A percentile compares a stretch with the other conserved stretches of the same genome.
Evolutionary conservation across 2,888 invertebrate species (phyloP).

Genomic region (Myathropa florea): DNA sequence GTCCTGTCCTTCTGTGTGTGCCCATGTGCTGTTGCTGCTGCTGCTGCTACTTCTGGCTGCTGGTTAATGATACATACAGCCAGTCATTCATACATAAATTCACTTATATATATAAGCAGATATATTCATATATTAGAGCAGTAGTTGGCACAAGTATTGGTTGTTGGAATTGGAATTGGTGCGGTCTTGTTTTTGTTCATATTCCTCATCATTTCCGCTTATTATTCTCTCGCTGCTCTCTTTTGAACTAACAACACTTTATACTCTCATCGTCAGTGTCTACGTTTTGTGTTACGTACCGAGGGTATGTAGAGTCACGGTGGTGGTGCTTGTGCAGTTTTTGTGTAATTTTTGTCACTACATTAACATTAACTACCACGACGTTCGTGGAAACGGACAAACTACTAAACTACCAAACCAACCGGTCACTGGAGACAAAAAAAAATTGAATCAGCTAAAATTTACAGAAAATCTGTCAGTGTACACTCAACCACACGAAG

Average conservation of each 20-base stretch:
- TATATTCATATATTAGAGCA: constrained; percentile 7
- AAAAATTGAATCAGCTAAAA: constrained; percentile 5
- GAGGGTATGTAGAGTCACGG: constrained; percentile 9
- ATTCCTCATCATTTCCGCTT: constrained; percentile 71
- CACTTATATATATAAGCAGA: constrained; percentile 13
- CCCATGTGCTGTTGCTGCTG: constrained; percentile 32
- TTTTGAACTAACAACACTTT: constrained; percentile 58
- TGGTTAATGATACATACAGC: constrained; percentile 54
- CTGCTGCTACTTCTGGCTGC: constrained; percentile 30
- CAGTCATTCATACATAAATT: constrained; percentile 17
- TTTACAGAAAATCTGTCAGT: not conserved
- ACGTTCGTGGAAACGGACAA: constrained; percentile 57
- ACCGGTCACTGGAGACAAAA: constrained; percentile 35
- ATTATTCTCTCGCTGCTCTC: constrained; percentile 68
- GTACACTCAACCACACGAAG: constrained; percentile 27
- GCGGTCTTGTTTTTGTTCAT: constrained; percentile 70
- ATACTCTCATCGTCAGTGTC: constrained; percentile 27
- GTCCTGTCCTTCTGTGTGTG: constrained; percentile 4
- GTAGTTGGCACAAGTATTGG: constrained; percentile 67
- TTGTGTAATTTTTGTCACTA: constrained; percentile 66
- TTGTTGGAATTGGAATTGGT: constrained; percentile 65
- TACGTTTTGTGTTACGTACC: constrained; percentile 5
- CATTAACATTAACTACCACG: constrained; percentile 63
- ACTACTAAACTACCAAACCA: constrained; percentile 13
- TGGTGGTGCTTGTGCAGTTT: constrained; percentile 60